phyloP scores from a whole-genome alignment of 2,797 vertebrate genomes.

The Rhodeus uyekii region DNA sequence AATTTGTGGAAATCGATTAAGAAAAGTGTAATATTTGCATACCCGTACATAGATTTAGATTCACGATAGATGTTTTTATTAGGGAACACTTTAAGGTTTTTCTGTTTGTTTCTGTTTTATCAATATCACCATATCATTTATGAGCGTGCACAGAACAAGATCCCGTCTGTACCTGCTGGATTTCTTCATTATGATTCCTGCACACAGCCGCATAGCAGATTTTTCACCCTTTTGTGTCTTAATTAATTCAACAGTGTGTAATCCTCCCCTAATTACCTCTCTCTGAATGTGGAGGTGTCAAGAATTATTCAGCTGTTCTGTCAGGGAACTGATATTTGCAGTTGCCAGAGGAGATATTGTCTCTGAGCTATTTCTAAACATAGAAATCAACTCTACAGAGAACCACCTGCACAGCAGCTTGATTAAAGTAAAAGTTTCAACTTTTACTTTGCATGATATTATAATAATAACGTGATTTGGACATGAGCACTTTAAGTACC shows the following conservation, averaged over 20 bases:
- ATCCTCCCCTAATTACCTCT: slow-evolving; percentile 58
- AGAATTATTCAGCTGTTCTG: slow-evolving; percentile 39
- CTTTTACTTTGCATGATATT: neutral
- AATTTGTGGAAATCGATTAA: neutral
- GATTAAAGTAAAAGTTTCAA: neutral
- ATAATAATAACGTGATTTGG: neutral
- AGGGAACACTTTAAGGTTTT: neutral
- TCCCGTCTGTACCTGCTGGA: neutral
- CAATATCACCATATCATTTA: neutral
- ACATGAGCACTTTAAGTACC: neutral
- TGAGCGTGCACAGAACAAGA: neutral
- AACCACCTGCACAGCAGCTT: slow-evolving; percentile 24
- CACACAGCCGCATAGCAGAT: slow-evolving; percentile 43
- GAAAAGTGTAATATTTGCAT: neutral
- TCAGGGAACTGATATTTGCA: slow-evolving; percentile 43
- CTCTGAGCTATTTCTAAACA: slow-evolving; percentile 48
- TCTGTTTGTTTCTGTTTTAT: neutral
- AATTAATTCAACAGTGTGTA: slow-evolving; percentile 55
- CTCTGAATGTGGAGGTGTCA: slow-evolving; percentile 38
- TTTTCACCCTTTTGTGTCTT: slow-evolving; percentile 50
- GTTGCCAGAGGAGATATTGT: slow-evolving; percentile 39
- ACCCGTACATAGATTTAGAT: neutral
- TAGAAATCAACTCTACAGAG: slow-evolving; percentile 53
- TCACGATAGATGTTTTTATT: neutral
- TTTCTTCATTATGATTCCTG: slow-evolving; percentile 43